These are phyloP conservation scores for Podilymbus podiceps DNA, from an alignment of 2,113 vertebrate genomes.

Conservation along the genomic window DNA sequence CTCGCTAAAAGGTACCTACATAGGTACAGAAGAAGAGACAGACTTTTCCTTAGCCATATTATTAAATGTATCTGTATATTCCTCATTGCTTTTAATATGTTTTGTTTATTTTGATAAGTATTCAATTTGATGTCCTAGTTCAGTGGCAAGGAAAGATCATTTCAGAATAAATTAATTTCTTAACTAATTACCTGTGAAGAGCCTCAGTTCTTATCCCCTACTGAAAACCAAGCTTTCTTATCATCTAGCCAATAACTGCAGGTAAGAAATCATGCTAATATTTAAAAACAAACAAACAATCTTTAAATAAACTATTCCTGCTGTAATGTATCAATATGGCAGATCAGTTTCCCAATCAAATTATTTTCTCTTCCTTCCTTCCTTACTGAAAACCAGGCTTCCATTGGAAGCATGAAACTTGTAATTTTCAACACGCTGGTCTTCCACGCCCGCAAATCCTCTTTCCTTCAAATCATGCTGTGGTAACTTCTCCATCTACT, in stretches of 20 bases:
- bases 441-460: neutral
- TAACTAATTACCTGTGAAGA: neutral
- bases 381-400: neutral
- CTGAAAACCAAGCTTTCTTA: neutral
- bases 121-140: neutral
- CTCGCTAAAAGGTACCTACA: neutral
- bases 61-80: neutral
- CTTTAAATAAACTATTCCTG: neutral
- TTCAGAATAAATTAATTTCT: neutral
- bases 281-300: neutral
- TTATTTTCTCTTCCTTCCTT: neutral
- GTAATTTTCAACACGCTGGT: neutral
- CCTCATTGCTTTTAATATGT: neutral
- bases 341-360: neutral
- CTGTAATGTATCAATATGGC: neutral
- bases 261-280: neutral
- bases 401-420: neutral
- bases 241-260: neutral
- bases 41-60: neutral
- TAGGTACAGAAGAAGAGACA: neutral
- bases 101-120: neutral
- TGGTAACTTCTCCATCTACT: neutral
- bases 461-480: neutral
- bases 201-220: neutral
- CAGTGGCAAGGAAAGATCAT: neutral